Conservation (phyloP, 2,797 vertebrate species). For the Channallabes apus region DNA sequence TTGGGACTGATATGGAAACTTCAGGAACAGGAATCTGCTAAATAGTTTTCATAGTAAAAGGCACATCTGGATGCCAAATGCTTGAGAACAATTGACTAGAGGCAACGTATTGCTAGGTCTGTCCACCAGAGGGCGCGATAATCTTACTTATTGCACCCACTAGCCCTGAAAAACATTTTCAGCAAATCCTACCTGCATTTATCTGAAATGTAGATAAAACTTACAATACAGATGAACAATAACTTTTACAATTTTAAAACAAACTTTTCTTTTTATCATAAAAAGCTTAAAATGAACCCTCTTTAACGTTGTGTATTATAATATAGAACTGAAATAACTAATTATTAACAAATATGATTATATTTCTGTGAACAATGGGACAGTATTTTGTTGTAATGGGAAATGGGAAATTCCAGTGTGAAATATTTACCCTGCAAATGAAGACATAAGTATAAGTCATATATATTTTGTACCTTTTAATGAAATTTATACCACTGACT, state of each 20-base stretch:
- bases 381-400: not conserved
- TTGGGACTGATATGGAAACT: not conserved
- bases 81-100: too few relatives aligned
- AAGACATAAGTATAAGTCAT: not conserved
- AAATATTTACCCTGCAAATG: not conserved
- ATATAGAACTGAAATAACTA: not conserved
- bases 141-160: not conserved
- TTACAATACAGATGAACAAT: not conserved
- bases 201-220: not conserved
- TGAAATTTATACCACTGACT: too few relatives aligned
- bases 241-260: not conserved
- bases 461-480: not conserved
- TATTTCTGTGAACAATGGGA: not conserved
- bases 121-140: conserved; percentile 7
- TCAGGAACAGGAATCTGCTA: not conserved
- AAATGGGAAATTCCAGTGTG: not conserved
- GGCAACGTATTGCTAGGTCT: not conserved
- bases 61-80: not conserved
- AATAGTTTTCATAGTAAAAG: not conserved
- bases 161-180: not conserved
- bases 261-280: not conserved
- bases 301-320: not conserved
- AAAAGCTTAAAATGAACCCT: not conserved
- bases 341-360: not conserved
- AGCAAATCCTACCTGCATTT: not conserved